phyloP scores from a whole-genome alignment of 2,113 vertebrate genomes.

The Columba livia region DNA sequence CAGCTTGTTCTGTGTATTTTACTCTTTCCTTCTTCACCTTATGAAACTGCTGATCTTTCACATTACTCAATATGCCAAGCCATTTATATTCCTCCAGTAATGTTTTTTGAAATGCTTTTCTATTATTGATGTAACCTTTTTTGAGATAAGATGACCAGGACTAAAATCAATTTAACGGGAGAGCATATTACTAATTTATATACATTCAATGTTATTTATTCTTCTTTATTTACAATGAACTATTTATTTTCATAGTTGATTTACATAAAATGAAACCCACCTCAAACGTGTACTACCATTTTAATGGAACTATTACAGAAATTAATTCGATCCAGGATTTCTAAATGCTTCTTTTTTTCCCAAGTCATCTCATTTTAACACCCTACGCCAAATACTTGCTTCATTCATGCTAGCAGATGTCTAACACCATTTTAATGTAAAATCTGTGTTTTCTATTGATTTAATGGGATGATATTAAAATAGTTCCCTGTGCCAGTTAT shows the following conservation, averaged over 20 bases:
- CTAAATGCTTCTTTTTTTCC: not conserved
- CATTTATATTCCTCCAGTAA: not conserved
- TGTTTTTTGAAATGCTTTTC: not conserved
- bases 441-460: not conserved
- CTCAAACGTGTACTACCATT: not conserved
- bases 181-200: not conserved
- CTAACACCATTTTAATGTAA: not conserved
- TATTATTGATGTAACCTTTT: not conserved
- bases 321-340: not conserved
- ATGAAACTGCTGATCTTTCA: not conserved
- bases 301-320: not conserved
- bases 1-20: not conserved
- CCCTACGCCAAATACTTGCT: not conserved
- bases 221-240: not conserved
- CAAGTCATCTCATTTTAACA: not conserved
- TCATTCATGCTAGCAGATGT: not conserved
- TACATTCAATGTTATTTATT: not conserved
- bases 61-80: not conserved
- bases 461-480: not conserved
- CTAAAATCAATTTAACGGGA: not conserved
- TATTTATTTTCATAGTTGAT: not conserved
- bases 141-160: not conserved
- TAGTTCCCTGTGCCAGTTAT: not conserved
- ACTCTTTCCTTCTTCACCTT: not conserved
- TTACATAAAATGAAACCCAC: not conserved